Conservation (phyloP, 2,797 vertebrate species). For the Lemur catta region DNA sequence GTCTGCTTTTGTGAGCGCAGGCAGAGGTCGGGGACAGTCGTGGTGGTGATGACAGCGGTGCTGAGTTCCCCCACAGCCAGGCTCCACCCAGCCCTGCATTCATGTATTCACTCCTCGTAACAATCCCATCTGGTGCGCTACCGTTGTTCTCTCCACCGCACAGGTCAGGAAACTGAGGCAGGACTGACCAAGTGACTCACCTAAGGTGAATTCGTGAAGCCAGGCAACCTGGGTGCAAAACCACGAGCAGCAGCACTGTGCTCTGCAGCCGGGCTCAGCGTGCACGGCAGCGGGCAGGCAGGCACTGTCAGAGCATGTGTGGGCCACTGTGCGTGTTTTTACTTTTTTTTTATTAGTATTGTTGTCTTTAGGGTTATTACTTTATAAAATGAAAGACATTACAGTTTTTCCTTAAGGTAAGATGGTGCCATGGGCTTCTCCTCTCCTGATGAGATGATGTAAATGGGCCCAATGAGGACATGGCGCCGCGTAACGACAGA, state of each 20-base stretch:
- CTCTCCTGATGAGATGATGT: background rate
- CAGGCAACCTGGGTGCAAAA: background rate
- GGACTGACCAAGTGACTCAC: background rate
- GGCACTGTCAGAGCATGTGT: too few relatives aligned
- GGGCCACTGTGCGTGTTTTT: background rate
- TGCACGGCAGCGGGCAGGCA: background rate
- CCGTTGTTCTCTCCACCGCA: background rate
- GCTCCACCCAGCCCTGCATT: too few relatives aligned
- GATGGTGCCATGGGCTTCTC: background rate
- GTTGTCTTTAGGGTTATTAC: background rate
- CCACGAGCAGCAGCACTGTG: accelerated
- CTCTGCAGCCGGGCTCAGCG: background rate
- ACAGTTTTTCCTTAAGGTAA: background rate
- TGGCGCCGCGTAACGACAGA: accelerated
- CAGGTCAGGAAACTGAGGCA: background rate
- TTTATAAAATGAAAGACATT: background rate
- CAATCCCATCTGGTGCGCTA: accelerated
- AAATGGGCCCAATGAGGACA: background rate
- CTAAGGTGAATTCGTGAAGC: background rate
- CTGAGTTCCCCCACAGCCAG: too few relatives aligned
- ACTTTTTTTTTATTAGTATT: background rate
- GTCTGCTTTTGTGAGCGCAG: background rate
- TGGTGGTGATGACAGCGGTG: accelerated
- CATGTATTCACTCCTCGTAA: background rate
- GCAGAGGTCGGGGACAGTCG: accelerated